Percentiles rank a stretch among this genome's conserved stretches.
Conservation (phyloP, 2,888 invertebrate genomes). For the Plebejus argus region DNA sequence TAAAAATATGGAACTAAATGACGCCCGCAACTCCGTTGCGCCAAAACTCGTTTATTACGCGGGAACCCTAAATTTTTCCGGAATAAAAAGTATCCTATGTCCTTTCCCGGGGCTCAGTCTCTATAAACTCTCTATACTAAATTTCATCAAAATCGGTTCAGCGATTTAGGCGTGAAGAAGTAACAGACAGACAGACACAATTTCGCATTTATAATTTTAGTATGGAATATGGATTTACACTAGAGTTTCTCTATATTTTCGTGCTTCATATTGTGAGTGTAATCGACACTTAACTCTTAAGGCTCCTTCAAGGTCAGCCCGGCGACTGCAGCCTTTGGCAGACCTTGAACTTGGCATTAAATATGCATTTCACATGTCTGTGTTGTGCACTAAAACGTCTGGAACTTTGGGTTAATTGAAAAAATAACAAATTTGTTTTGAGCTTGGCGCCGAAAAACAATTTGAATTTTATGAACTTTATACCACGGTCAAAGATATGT, state of each 20-base stretch:
- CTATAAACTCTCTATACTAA: too few relatives aligned
- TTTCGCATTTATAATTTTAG: too few relatives aligned
- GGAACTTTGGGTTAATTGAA: not conserved
- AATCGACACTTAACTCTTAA: not conserved
- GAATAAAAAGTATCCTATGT: too few relatives aligned
- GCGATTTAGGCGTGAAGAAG: too few relatives aligned
- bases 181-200: too few relatives aligned
- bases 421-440: not conserved
- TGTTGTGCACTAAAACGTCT: not conserved
- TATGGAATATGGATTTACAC: too few relatives aligned
- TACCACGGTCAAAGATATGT: not conserved
- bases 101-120: not conserved
- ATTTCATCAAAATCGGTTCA: too few relatives aligned
- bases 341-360: constrained; percentile 2
- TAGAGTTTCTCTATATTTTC: not conserved
- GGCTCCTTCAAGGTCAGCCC: not conserved
- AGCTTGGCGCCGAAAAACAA: not conserved
- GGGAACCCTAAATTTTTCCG: too few relatives aligned
- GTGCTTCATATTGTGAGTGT: not conserved
- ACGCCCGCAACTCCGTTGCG: too few relatives aligned
- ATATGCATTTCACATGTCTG: constrained; percentile 6
- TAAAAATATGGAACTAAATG: too few relatives aligned
- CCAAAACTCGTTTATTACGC: too few relatives aligned
- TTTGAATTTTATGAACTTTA: not conserved
- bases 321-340: not conserved